Base-by-base conservation (phyloP, 2,113 vertebrate genomes). In the Pachycephala philippinensis region DNA sequence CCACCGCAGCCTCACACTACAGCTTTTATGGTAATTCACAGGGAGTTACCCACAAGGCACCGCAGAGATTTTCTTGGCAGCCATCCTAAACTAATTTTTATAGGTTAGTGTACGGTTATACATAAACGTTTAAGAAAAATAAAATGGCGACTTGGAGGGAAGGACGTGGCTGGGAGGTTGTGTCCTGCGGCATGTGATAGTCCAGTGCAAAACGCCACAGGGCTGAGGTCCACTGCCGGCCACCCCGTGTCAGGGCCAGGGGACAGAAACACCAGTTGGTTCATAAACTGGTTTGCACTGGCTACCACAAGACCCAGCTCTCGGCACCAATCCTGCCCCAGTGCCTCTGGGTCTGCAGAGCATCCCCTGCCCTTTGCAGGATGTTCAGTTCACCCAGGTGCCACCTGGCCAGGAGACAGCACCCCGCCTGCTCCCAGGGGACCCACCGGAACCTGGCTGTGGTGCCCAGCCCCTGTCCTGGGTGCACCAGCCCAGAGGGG, bases 41-140 rank as follows among this genome's bases (percentile, higher is more conserved):
- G 96, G 89, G 97, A 98, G 97, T 97, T 97, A 98, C 98, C 98
- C 98, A 98, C 97, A 98, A 98, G 97, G 97, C 98, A 96, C 33
- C 68, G 97, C 98, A 97, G 94, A 97, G 97, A 92, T 95, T 96
- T 93, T 97, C 97, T 97, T 98, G 98, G 98, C 98, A 97, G 70
- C 59, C 87, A 82, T 98, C 98, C 98, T 97, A 97, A 98, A 95
- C 96, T 97, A 96, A 97, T 98, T 97, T 97, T 95, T 97, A 88
- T 91, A 95, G 85, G 98, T 97, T 90, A 94, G 63, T 86, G 97
- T 97, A 96, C 19, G 26, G 86, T 90, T 95, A 76, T 31, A 87
- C 76, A 92, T 70, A 87, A 94, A 95, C 2, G 64, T 87, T 94
- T 90, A 91, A 96, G 78, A n/a, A 94, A 91, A 92, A 56, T 90